Evolutionary conservation across 2,113 vertebrate species (phyloP).

Genomic region (Prietella phreatophila): DNA sequence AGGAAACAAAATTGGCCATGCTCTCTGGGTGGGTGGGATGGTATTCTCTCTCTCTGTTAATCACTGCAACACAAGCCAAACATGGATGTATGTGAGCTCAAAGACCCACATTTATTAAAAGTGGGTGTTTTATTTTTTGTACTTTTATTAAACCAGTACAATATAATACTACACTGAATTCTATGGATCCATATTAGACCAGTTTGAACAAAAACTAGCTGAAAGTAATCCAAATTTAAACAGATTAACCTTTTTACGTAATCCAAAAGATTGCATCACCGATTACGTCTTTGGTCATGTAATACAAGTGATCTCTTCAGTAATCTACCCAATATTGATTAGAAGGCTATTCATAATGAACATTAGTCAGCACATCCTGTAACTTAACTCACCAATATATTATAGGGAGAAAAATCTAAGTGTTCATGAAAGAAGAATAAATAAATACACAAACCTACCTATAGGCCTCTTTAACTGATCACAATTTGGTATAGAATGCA

Average conservation of each 20-base stretch:
- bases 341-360: background rate
- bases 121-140: background rate
- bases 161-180: background rate
- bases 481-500: background rate
- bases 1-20: background rate
- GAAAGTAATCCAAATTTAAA: background rate
- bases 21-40: background rate
- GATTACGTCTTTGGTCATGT: background rate
- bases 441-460: background rate
- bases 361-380: background rate
- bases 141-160: background rate
- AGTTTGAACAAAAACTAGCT: background rate
- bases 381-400: background rate
- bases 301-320: background rate
- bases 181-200: background rate
- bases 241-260: background rate
- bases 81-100: background rate
- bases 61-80: background rate
- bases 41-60: background rate
- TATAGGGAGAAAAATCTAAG: background rate
- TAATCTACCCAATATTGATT: background rate
- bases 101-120: background rate
- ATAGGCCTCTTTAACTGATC: slow-evolving; percentile 1
- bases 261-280: slow-evolving; percentile 1
- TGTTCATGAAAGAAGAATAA: background rate